phyloP scores from a whole-genome alignment of 1,140 invertebrate genomes.

The Tetramorium simillimum region DNA sequence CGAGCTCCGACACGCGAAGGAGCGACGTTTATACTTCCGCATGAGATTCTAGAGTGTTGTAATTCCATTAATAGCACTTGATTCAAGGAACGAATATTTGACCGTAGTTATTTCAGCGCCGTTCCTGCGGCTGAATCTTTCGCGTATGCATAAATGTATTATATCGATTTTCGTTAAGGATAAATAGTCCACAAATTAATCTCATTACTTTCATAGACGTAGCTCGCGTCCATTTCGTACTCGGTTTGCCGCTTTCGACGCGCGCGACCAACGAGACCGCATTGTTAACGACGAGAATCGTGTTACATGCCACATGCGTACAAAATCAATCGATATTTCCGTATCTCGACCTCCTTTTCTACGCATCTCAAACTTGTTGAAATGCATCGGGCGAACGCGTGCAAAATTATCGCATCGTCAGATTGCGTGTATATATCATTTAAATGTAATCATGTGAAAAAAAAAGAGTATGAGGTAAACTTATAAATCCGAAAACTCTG shows the following conservation, averaged over 20 bases:
- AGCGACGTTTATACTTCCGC: slow-evolving; percentile 21
- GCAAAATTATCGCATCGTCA: background rate
- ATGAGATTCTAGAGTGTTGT: slow-evolving; percentile 17
- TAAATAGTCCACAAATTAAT: background rate
- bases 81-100: slow-evolving; percentile 23
- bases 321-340: slow-evolving; percentile 48
- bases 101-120: too few relatives aligned
- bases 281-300: background rate
- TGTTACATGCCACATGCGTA: slow-evolving; percentile 6
- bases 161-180: background rate
- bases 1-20: slow-evolving; percentile 32
- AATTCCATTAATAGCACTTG: slow-evolving; percentile 28
- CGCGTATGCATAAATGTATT: background rate
- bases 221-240: background rate
- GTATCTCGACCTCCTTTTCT: slow-evolving; percentile 21
- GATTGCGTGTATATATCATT: background rate
- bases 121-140: background rate
- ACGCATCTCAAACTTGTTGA: slow-evolving; percentile 31
- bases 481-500: background rate
- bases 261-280: slow-evolving; percentile 3
- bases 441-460: slow-evolving; percentile 1
- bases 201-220: background rate
- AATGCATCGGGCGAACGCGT: background rate
- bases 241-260: background rate
- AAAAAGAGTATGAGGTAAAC: background rate